Base-by-base conservation (phyloP, 1,140 invertebrate species). In the Sycobia sp. region DNA sequence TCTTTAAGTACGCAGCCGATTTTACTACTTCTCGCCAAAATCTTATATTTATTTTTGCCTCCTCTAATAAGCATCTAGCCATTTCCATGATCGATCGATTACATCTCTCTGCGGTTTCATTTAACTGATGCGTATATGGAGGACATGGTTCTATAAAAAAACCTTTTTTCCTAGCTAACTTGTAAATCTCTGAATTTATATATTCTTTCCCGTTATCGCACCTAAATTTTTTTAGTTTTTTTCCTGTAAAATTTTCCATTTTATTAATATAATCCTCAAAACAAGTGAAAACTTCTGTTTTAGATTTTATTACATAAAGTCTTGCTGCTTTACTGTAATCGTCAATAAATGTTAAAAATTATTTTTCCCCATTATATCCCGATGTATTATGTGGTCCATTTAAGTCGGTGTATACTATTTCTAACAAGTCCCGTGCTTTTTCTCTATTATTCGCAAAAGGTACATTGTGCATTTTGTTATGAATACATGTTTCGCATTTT, bases 21-120 rank as follows among this genome's bases (percentile, higher is more conserved):
- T 14, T 34, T 34, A 75, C 60, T 32, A 68, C 53, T 67, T 74
- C 71, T 8, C 74, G 73, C 75, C 73, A 79, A 73, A 63, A 78
- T 44, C 57, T 73, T 68, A 53, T 71, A 50, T 70, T 50, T 23
- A 51, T 47, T 3, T 67, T 69, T n/a, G 70, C 67, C 60, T 76
- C 69, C 13, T 23, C 11, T 51, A 72, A 65, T 55, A 72, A 65
- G 69, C 62, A 69, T 43, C 68, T 32, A 1, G 65, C 55, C 16
- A 55, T 59, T n/a, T 69, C 25, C 68, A 69, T 69, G 11, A 67
- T 51, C 0, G 67, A 50, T 16, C 62, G 46, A 50, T 67, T 69
- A 57, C 53, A 69, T 27, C 67, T 54, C 50, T 69, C 61, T 1
- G 69, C 63, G 4, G 39, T 55, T 20, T 61, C 66, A 23, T 59